Evolutionary conservation across 2,888 invertebrate species (phyloP).

Genomic region (Chrysolina haemoptera): DNA sequence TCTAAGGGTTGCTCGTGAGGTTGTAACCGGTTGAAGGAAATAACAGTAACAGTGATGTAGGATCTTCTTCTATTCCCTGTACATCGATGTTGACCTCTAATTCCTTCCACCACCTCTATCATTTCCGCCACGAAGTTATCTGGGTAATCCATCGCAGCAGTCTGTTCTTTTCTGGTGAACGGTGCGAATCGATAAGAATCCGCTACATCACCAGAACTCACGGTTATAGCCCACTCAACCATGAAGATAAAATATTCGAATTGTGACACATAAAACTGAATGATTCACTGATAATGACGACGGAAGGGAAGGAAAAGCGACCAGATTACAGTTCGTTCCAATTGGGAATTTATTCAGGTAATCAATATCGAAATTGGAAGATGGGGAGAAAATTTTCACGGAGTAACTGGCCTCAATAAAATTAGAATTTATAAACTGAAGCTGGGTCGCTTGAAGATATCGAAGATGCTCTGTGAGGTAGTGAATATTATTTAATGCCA

Average conservation of each 20-base stretch:
- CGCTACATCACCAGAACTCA: conserved; percentile 30
- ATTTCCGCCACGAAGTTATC: conserved; percentile 17
- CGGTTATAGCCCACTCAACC: conserved; percentile 28
- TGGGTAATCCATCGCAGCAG: conserved; percentile 18
- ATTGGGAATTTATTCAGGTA: conserved; percentile 23
- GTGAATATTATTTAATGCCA: too few relatives aligned
- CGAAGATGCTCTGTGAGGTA: too few relatives aligned
- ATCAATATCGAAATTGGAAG: conserved; percentile 5
- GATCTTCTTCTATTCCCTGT: too few relatives aligned
- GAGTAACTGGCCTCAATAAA: background rate
- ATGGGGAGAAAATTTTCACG: background rate
- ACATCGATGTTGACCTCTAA: too few relatives aligned
- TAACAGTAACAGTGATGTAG: too few relatives aligned
- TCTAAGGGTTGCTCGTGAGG: too few relatives aligned
- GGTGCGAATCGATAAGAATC: conserved; percentile 25
- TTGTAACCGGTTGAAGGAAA: too few relatives aligned
- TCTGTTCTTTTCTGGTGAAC: conserved; percentile 18
- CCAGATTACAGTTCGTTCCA: conserved; percentile 13
- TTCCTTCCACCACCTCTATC: background rate
- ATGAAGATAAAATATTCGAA: conserved; percentile 35
- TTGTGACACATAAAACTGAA: conserved; percentile 32
- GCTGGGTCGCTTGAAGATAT: too few relatives aligned
- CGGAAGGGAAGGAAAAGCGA: conserved; percentile 29
- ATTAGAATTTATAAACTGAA: too few relatives aligned
- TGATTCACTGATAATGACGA: conserved; percentile 36